These are phyloP conservation scores for Bradypodion ventrale DNA, from an alignment of 2,797 vertebrate genomes.

Conservation along the genomic window DNA sequence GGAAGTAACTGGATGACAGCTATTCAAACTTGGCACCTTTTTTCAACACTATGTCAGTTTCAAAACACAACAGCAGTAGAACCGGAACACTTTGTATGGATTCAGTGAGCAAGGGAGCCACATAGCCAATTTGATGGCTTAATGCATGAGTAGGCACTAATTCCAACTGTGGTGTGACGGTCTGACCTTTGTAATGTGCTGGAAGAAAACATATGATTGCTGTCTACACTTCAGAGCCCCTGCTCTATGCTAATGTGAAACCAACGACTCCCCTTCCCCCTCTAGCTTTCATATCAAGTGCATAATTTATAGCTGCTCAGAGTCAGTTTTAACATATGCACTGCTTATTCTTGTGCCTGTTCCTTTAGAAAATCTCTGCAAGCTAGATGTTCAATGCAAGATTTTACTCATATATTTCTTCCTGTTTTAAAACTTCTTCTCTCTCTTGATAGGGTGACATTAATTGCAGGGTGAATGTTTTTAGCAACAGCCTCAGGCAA, in stretches of 20 bases:
- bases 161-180: not conserved
- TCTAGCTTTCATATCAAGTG: conserved; percentile 19
- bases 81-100: not conserved
- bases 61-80: too few relatives aligned
- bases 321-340: conserved; percentile 14
- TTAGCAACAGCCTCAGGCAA: conserved; percentile 13
- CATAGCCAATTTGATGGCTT: conserved; percentile 29
- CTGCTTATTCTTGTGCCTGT: conserved; percentile 29
- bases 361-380: conserved; percentile 26
- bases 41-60: too few relatives aligned
- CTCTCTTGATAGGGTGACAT: not conserved
- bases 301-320: conserved; percentile 28
- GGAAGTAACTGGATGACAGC: too few relatives aligned
- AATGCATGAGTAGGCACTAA: conserved; percentile 24
- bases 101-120: not conserved
- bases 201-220: conserved; percentile 9
- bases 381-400: not conserved
- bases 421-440: not conserved
- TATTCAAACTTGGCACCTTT: too few relatives aligned
- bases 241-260: conserved; percentile 11
- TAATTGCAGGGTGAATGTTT: conserved; percentile 38
- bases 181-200: conserved; percentile 20
- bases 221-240: not conserved
- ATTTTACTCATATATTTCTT: not conserved
- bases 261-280: conserved; percentile 26